Conservation (phyloP, 1,140 invertebrate species). For the Helicoverpa zea region DNA sequence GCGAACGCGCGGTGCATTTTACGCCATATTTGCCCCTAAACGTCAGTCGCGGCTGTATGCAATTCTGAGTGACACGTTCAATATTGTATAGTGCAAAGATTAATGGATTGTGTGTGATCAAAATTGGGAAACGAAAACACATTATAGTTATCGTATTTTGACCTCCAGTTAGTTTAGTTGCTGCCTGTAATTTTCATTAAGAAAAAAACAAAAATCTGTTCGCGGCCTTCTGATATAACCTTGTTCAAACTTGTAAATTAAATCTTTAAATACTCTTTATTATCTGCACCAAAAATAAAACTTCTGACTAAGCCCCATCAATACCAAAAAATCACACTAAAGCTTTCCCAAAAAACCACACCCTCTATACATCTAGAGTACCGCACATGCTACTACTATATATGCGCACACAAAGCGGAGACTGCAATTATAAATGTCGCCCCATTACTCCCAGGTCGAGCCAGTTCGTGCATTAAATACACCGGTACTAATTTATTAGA, state of each 20-base stretch:
- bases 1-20: constrained; percentile 34
- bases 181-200: too few relatives aligned
- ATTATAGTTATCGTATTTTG: too few relatives aligned
- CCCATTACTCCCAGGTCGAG: constrained; percentile 24
- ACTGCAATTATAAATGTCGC: constrained; percentile 36
- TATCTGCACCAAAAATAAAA: too few relatives aligned
- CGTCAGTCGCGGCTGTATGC: background rate
- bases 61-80: constrained; percentile 5
- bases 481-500: constrained; percentile 37
- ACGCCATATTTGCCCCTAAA: constrained; percentile 32
- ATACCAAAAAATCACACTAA: too few relatives aligned
- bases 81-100: background rate
- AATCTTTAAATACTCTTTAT: too few relatives aligned
- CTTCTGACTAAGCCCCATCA: too few relatives aligned
- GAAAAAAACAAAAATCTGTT: too few relatives aligned
- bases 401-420: background rate
- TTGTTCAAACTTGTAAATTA: too few relatives aligned
- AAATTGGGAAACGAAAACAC: too few relatives aligned
- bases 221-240: too few relatives aligned
- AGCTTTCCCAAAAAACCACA: background rate
- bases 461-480: constrained; percentile 40
- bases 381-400: constrained; percentile 9
- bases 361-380: background rate
- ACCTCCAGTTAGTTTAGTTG: too few relatives aligned
- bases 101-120: background rate